A percentile compares a stretch with the other conserved stretches of the same genome.
Evolutionary conservation across 2,888 invertebrate species (phyloP).

Genomic region (Zonitis immaculata): DNA sequence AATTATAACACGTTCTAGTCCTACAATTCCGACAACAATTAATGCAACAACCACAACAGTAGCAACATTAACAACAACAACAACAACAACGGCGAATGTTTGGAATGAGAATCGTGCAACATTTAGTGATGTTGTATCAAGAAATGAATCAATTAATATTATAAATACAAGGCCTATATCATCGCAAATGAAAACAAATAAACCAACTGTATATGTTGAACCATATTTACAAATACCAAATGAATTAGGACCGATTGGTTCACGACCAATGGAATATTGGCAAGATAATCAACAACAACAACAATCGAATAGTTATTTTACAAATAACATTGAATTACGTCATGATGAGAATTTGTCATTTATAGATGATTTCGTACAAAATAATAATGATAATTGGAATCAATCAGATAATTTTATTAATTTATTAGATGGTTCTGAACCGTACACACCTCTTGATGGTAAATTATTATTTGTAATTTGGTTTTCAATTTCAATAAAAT

Average conservation of each 20-base stretch:
- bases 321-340: neutral
- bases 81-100: constrained; percentile 39
- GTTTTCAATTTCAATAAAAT: neutral
- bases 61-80: constrained; percentile 14
- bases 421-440: constrained; percentile 19
- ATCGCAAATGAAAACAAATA: constrained; percentile 23
- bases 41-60: neutral
- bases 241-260: constrained; percentile 51
- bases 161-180: constrained; percentile 19
- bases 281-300: constrained; percentile 20
- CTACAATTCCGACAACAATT: too few relatives aligned
- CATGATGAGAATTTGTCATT: constrained; percentile 25
- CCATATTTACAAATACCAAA: constrained; percentile 40
- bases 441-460: constrained; percentile 7
- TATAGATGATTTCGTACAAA: constrained; percentile 25
- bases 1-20: neutral
- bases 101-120: constrained; percentile 56
- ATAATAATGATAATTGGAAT: constrained; percentile 19
- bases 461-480: constrained; percentile 9
- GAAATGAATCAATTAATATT: constrained; percentile 44
- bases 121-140: constrained; percentile 58
- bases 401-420: constrained; percentile 25
- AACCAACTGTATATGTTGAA: constrained; percentile 46
- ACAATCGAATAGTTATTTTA: constrained; percentile 15
- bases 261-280: constrained; percentile 37